These are phyloP conservation scores for Pseudochirops cupreus DNA, from an alignment of 2,797 vertebrate genomes.

Conservation along the genomic window DNA sequence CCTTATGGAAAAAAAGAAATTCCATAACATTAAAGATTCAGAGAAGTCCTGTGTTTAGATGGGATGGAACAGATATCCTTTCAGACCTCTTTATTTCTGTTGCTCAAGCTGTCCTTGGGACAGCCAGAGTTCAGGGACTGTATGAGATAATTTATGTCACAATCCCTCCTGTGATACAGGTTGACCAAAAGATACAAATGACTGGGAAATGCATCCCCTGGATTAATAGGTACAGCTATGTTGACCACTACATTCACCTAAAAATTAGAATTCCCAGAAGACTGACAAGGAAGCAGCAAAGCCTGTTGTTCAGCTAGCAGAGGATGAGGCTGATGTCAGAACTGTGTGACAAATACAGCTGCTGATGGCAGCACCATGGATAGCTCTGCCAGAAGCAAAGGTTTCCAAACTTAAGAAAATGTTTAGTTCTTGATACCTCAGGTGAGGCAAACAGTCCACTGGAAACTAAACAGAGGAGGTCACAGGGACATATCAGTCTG, in stretches of 20 bases:
- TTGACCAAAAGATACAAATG: slow-evolving; percentile 93
- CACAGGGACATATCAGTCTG: slow-evolving; percentile 43
- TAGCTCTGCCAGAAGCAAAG: slow-evolving; percentile 86
- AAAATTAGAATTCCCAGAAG: slow-evolving; percentile 96
- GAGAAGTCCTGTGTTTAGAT: slow-evolving; percentile 94
- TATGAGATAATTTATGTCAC: slow-evolving; percentile 94
- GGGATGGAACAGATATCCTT: slow-evolving; percentile 95
- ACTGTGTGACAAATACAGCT: slow-evolving; percentile 91
- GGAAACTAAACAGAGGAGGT: slow-evolving; percentile 85
- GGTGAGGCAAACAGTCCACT: slow-evolving; percentile 91
- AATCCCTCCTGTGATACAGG: slow-evolving; percentile 93
- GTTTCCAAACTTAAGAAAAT: slow-evolving; percentile 94
- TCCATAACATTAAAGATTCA: slow-evolving; percentile 90
- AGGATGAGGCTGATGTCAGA: slow-evolving; percentile 95
- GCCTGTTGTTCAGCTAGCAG: slow-evolving; percentile 93
- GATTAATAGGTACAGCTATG: slow-evolving; percentile 93
- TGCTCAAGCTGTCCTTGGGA: slow-evolving; percentile 96
- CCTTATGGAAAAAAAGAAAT: too few species aligned
- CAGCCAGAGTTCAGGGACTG: slow-evolving; percentile 92
- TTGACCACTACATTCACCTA: slow-evolving; percentile 97
- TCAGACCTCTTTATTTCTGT: slow-evolving; percentile 93
- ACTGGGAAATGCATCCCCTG: slow-evolving; percentile 96
- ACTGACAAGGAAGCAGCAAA: slow-evolving; percentile 92
- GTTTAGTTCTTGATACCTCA: slow-evolving; percentile 92
- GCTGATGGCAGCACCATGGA: slow-evolving; percentile 91